Evolutionary conservation across 2,888 invertebrate genomes (phyloP), one percentile per base, ranked within the genome.

Genomic region (Chromoteleia sp.): DNA sequence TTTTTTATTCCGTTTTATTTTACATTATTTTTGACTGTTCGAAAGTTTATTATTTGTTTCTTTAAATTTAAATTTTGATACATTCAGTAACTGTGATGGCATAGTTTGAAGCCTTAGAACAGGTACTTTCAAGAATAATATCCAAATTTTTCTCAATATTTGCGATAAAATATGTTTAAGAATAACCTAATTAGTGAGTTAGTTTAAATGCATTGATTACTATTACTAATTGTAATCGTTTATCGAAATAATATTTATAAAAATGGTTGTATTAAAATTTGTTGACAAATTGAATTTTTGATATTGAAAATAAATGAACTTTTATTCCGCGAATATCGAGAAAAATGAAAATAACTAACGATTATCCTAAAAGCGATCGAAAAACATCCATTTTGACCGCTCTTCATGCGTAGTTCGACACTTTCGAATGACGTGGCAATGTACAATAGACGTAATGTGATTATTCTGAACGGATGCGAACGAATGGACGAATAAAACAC

Each of bases 361-460:
- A 67, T 17, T 63, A 76, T 73, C 30, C 63, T 81, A 52, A 79
- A 80, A 43, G 59, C 73, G 21, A 58, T 75, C 63, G 50, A 65
- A 52, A 78, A 78, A 81, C 65, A 74, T 67, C 52, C 33, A 82
- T 74, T 68, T 61, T 48, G 59, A 75, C 67, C 70, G 73, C 33
- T 82, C 58, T 80, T 75, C 45, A 61, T 61, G 50, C 41, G 50
- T 56, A 48, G 29, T 82, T 75, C 54, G 71, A 70, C 59, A 76
- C 45, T 82, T 78, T 58, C 61, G 67, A 76, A 67, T 84, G 54
- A 63, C 73, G 59, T 79, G 86, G 85, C 88, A 88, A 89, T 91
- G 89, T 91, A 90, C 88, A 89, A 90, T 90, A 91, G 88, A 88
- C 83, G 88, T 88, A 89, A 89, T 90, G 90, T 89, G 89, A 90